Evolutionary conservation across 2,113 vertebrate genomes (phyloP).

Genomic region (Mugil cephalus): DNA sequence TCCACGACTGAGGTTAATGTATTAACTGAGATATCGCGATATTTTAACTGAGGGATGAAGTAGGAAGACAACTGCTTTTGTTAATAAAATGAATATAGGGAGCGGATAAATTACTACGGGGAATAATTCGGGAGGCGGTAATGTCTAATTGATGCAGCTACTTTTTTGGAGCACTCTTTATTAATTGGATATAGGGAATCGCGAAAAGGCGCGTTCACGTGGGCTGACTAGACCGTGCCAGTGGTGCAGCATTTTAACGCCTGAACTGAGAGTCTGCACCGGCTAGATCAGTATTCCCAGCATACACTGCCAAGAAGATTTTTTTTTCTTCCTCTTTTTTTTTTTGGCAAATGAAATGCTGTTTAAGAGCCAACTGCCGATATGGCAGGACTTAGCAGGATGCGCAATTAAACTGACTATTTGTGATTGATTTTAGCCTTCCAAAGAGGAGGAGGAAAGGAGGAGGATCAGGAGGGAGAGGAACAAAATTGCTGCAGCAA

Average conservation of each 20-base stretch:
- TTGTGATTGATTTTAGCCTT: slow-evolving; percentile 83
- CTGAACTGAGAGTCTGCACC: slow-evolving; percentile 50
- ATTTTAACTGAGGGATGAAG: not conserved
- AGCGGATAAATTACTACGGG: not conserved
- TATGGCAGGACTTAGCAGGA: slow-evolving; percentile 27
- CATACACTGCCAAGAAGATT: slow-evolving; percentile 35
- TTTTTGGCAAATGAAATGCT: slow-evolving; percentile 30
- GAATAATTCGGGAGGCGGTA: slow-evolving; percentile 1
- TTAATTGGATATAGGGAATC: slow-evolving; percentile 43
- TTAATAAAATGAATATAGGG: not conserved
- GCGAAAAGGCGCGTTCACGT: slow-evolving; percentile 61
- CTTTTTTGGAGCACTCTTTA: slow-evolving; percentile 20
- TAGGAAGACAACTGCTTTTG: not conserved
- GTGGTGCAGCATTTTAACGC: slow-evolving; percentile 72
- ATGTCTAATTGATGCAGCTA: slow-evolving; percentile 37
- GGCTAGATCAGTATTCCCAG: slow-evolving; percentile 50
- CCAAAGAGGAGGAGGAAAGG: slow-evolving; percentile 95
- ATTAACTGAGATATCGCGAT: slow-evolving; percentile 49
- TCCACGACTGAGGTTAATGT: not conserved
- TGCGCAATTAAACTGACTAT: slow-evolving; percentile 31
- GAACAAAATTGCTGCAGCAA: slow-evolving; percentile 98
- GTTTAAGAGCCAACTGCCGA: slow-evolving; percentile 45
- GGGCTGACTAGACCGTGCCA: slow-evolving; percentile 49
- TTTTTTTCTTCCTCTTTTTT: not conserved
- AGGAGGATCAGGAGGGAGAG: slow-evolving; percentile 93